A percentile compares a stretch with the other conserved stretches of the same genome.
phyloP scores from a whole-genome alignment of 2,113 vertebrate species.

The Arizona elegans region DNA sequence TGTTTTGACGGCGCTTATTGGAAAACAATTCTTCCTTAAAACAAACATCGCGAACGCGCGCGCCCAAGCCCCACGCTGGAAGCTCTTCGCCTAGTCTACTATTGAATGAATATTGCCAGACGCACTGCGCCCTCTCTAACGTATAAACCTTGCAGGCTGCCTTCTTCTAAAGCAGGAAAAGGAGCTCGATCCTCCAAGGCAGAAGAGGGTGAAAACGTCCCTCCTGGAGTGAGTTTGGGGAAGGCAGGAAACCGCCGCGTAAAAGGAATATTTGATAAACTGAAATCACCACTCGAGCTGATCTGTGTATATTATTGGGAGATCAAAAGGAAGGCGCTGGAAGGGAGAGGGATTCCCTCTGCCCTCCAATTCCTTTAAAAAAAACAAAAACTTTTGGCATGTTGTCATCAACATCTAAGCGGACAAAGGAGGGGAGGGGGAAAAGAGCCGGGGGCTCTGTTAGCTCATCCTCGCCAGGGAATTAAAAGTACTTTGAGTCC shows the following conservation, averaged over 20 bases:
- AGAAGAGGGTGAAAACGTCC: neutral
- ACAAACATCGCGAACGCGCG: fast-evolving
- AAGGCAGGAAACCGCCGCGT: slow-evolving; percentile 6
- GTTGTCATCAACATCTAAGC: slow-evolving; percentile 29
- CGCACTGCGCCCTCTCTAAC: neutral
- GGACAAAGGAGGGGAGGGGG: neutral
- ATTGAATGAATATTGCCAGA: neutral
- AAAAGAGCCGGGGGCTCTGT: neutral
- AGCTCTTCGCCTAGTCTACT: neutral
- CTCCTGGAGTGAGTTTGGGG: neutral
- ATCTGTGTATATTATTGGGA: slow-evolving; percentile 9
- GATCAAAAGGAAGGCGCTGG: slow-evolving; percentile 30
- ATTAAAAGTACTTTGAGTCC: slow-evolving; percentile 32
- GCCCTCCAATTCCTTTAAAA: slow-evolving; percentile 9
- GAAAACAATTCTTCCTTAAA: neutral
- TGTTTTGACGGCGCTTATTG: neutral
- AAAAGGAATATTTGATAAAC: neutral
- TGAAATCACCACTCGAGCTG: neutral
- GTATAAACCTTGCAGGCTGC: neutral
- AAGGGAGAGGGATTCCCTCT: slow-evolving; percentile 34
- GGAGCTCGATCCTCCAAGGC: neutral
- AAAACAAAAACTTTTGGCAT: slow-evolving; percentile 7
- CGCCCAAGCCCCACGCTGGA: neutral
- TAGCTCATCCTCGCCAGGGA: slow-evolving; percentile 49
- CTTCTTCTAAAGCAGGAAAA: neutral